phyloP scores from a whole-genome alignment of 1,140 invertebrate genomes.

The Zaprionus ornatus region DNA sequence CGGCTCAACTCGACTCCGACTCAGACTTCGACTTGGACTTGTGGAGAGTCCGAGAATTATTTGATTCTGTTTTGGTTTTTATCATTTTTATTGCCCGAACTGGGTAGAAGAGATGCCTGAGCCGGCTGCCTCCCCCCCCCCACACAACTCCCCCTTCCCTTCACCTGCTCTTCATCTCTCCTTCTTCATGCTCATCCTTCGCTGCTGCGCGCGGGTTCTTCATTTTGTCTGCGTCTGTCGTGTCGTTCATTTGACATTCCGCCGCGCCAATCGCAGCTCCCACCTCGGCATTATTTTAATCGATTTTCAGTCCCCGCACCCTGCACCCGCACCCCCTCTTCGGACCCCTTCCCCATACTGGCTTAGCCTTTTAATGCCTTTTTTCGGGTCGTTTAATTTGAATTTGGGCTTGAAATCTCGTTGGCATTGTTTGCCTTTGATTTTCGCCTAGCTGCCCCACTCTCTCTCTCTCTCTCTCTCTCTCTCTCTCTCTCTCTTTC shows the following conservation, averaged over 20 bases:
- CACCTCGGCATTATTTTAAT: slow-evolving; percentile 67
- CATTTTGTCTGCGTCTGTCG: slow-evolving; percentile 22
- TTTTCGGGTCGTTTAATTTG: slow-evolving; percentile 63
- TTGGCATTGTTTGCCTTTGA: slow-evolving; percentile 49
- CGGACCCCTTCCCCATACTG: slow-evolving; percentile 22
- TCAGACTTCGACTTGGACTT: not conserved
- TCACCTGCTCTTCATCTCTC: not conserved
- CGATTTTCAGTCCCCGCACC: slow-evolving; percentile 58
- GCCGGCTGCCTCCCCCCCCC: not conserved
- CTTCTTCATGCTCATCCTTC: not conserved
- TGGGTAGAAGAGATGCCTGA: slow-evolving; percentile 19
- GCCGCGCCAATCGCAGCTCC: slow-evolving; percentile 50
- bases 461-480: not conserved
- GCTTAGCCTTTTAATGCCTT: slow-evolving; percentile 58
- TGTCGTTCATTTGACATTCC: slow-evolving; percentile 70
- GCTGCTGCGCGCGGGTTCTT: slow-evolving; percentile 14
- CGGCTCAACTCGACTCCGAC: slow-evolving; percentile 15
- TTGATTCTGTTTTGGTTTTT: slow-evolving; percentile 59
- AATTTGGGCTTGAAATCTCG: slow-evolving; percentile 46
- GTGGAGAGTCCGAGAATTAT: slow-evolving; percentile 44
- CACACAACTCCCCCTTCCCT: not conserved
- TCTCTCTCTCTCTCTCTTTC: not conserved
- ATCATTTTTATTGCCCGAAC: slow-evolving; percentile 62
- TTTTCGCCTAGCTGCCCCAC: slow-evolving; percentile 36
- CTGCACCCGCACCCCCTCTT: not conserved